These are phyloP conservation scores for Aphodius granarius DNA, from an alignment of 2,888 invertebrate genomes.

Conservation along the genomic window DNA sequence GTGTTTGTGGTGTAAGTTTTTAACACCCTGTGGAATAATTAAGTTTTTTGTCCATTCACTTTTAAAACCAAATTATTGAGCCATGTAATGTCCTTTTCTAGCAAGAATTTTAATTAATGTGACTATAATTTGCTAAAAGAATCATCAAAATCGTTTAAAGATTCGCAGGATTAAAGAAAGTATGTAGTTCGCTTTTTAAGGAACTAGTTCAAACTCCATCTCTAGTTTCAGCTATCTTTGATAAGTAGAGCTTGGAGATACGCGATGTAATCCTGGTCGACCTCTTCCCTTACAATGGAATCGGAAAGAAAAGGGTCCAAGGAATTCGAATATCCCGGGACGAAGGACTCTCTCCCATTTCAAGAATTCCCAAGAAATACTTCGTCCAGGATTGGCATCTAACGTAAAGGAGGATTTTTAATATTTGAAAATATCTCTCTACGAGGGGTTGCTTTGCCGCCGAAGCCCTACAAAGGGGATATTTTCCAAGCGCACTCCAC, in stretches of 20 bases:
- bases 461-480: neutral
- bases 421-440: neutral
- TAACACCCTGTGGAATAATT: too few species aligned
- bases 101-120: too few species aligned
- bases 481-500: neutral
- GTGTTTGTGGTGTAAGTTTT: too few species aligned
- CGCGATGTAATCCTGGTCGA: conserved; percentile 28
- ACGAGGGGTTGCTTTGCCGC: neutral
- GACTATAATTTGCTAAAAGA: too few species aligned
- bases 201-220: too few species aligned
- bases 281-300: conserved; percentile 1
- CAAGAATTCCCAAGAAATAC: neutral
- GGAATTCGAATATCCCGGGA: conserved; percentile 16
- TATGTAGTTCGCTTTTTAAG: too few species aligned
- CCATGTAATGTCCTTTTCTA: too few species aligned
- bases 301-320: conserved; percentile 5
- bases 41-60: too few species aligned
- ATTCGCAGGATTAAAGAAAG: too few species aligned
- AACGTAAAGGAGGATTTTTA: neutral
- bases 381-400: neutral
- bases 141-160: too few species aligned
- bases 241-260: conserved; percentile 30
- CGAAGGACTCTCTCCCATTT: neutral
- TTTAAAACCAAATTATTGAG: too few species aligned
- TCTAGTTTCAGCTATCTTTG: too few species aligned